A percentile compares a stretch with the other conserved stretches of the same genome.
Evolutionary conservation across 2,888 invertebrate species (phyloP).

Genomic region (Nephrocerus scutellatus): DNA sequence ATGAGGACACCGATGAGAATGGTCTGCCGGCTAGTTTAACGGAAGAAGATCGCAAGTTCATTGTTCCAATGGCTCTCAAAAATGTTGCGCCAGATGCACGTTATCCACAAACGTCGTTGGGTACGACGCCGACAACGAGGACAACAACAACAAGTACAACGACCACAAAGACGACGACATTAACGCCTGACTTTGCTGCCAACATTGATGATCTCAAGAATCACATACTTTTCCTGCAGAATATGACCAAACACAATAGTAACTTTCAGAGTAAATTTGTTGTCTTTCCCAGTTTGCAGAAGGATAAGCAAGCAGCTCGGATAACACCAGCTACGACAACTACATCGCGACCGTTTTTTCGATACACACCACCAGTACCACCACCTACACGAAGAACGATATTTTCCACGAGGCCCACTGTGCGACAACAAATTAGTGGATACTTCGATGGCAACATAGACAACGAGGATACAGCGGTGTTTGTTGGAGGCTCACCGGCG

Average conservation of each 20-base stretch:
- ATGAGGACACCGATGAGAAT: conserved; percentile 45
- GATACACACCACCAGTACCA: conserved; percentile 38
- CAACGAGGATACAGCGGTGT: conserved; percentile 28
- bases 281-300: conserved; percentile 45
- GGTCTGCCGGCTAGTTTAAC: conserved; percentile 43
- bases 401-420: conserved; percentile 25
- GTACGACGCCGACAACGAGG: conserved; percentile 25
- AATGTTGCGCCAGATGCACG: conserved; percentile 41
- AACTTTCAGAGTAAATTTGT: conserved; percentile 47
- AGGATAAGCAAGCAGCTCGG: conserved; percentile 28
- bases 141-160: conserved; percentile 29
- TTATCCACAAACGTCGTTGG: conserved; percentile 22
- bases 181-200: conserved; percentile 34
- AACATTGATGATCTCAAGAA: conserved; percentile 47
- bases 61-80: conserved; percentile 47
- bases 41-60: conserved; percentile 46
- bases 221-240: conserved; percentile 46
- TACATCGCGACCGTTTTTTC: conserved; percentile 31
- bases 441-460: conserved; percentile 37
- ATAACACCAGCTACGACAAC: conserved; percentile 20
- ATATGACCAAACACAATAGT: conserved; percentile 45
- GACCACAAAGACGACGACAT: conserved; percentile 26
- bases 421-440: conserved; percentile 30
- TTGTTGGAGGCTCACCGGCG: conserved; percentile 24
- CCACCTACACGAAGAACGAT: conserved; percentile 36